Conservation (phyloP, 2,888 invertebrate species). For the Dascillus cervinus region DNA sequence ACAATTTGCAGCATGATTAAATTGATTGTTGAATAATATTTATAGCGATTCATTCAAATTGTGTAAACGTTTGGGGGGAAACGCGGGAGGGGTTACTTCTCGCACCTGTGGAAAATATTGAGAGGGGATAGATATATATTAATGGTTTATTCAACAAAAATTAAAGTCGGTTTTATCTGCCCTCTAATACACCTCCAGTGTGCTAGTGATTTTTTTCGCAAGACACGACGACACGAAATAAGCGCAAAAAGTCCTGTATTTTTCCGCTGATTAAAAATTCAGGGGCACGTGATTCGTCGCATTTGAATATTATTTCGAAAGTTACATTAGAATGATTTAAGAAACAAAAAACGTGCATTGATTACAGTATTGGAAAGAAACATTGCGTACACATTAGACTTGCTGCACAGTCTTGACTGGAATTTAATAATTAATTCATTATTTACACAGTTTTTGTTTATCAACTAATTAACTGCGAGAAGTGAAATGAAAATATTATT, state of each 20-base stretch:
- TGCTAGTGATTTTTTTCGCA: no score
- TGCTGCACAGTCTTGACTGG: no score
- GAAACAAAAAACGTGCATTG: no score
- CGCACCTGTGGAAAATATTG: conserved; percentile 18
- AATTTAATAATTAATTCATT: no score
- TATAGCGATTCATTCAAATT: conserved; percentile 19
- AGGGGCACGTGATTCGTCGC: conserved; percentile 13
- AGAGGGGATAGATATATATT: conserved; percentile 22
- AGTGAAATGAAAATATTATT: conserved; percentile 23
- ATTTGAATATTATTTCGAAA: no score
- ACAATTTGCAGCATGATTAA: no score
- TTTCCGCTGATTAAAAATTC: conserved; percentile 15
- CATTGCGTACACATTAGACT: no score
- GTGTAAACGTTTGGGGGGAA: no score
- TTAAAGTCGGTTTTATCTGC: conserved; percentile 15
- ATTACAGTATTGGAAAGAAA: no score
- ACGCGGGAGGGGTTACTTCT: conserved; percentile 17
- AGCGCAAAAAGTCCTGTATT: conserved; percentile 12
- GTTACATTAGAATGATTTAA: no score
- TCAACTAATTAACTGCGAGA: conserved; percentile 10
- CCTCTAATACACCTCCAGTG: no score
- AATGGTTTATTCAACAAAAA: conserved; percentile 20
- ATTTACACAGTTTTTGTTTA: conserved; percentile 9
- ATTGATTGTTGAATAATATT: conserved; percentile 17
- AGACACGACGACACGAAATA: no score